Percentiles rank a stretch among this genome's conserved stretches.
Evolutionary conservation across 2,888 invertebrate species (phyloP).

Genomic region (Schrankia costaestrigalis): DNA sequence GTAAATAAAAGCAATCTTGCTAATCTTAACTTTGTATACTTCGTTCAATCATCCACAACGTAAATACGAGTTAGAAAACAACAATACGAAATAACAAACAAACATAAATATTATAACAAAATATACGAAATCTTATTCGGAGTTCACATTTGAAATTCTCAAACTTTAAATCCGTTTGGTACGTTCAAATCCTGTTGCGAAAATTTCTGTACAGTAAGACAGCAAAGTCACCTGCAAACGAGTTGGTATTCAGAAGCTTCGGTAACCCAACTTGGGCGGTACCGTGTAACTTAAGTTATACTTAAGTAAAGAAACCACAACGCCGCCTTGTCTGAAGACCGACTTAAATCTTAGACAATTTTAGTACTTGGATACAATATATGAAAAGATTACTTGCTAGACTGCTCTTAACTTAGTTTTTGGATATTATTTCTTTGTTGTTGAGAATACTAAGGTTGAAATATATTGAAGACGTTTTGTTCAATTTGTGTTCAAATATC

Average conservation of each 20-base stretch:
- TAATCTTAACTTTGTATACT: slow-evolving; percentile 17
- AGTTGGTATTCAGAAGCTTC: slow-evolving; percentile 64
- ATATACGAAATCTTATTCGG: slow-evolving; percentile 38
- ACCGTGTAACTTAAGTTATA: slow-evolving; percentile 65
- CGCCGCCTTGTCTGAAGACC: slow-evolving; percentile 66
- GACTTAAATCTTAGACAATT: slow-evolving; percentile 63
- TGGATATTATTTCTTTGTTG: no score
- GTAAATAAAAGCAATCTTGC: slow-evolving; percentile 17
- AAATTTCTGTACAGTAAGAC: slow-evolving; percentile 56
- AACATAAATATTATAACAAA: slow-evolving; percentile 45
- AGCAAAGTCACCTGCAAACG: slow-evolving; percentile 69
- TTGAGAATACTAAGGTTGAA: no score
- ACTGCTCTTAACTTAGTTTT: no score
- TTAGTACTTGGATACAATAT: slow-evolving; percentile 43
- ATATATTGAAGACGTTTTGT: no score
- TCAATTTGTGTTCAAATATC: no score
- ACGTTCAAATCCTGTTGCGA: slow-evolving; percentile 46
- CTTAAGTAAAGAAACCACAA: slow-evolving; percentile 74
- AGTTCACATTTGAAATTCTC: slow-evolving; percentile 51
- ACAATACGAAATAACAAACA: slow-evolving; percentile 30
- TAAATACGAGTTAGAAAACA: slow-evolving; percentile 30
- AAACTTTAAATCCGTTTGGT: slow-evolving; percentile 63
- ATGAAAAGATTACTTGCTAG: slow-evolving; percentile 17
- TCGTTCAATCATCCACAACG: slow-evolving; percentile 24
- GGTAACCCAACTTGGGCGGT: slow-evolving; percentile 68